Evolutionary conservation across 1,140 invertebrate genomes (phyloP).

Genomic region (Achroia grisella): DNA sequence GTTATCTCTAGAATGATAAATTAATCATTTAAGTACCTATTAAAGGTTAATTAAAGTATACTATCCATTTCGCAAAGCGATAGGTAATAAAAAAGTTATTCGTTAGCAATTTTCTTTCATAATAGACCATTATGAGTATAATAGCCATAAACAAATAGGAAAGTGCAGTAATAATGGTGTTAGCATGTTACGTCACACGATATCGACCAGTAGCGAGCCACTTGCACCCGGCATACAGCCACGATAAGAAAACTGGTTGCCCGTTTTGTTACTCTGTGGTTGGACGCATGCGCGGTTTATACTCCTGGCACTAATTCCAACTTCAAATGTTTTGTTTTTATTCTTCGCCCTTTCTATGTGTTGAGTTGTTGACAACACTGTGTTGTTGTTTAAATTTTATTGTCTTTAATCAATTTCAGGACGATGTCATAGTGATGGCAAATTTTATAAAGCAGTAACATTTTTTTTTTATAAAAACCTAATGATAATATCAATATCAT

Average conservation of each 20-base stretch:
- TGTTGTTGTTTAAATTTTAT: too few relatives aligned
- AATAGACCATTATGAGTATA: conserved; percentile 40
- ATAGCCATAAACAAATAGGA: conserved; percentile 48
- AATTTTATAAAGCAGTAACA: too few relatives aligned
- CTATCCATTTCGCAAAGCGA: neutral
- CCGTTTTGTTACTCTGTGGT: conserved; percentile 38
- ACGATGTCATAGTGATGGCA: too few relatives aligned
- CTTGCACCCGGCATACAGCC: neutral
- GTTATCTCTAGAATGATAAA: too few relatives aligned
- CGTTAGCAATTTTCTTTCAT: conserved; percentile 33
- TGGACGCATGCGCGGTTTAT: conserved; percentile 2
- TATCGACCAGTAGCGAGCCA: conserved; percentile 1
- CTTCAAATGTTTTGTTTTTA: too few relatives aligned
- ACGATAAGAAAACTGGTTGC: conserved; percentile 31
- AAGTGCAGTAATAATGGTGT: conserved; percentile 40
- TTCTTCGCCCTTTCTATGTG: too few relatives aligned
- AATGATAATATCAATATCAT: too few relatives aligned
- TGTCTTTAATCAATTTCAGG: too few relatives aligned
- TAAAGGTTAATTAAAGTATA: conserved; percentile 17
- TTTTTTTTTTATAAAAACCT: too few relatives aligned
- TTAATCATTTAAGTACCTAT: too few relatives aligned
- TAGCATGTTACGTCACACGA: conserved; percentile 27
- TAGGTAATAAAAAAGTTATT: conserved; percentile 7
- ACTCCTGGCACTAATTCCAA: neutral
- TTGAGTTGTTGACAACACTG: too few relatives aligned